A percentile compares a stretch with the other conserved stretches of the same genome.
phyloP scores from a whole-genome alignment of 1,140 invertebrate genomes.

The Druon quercuslanigerum region DNA sequence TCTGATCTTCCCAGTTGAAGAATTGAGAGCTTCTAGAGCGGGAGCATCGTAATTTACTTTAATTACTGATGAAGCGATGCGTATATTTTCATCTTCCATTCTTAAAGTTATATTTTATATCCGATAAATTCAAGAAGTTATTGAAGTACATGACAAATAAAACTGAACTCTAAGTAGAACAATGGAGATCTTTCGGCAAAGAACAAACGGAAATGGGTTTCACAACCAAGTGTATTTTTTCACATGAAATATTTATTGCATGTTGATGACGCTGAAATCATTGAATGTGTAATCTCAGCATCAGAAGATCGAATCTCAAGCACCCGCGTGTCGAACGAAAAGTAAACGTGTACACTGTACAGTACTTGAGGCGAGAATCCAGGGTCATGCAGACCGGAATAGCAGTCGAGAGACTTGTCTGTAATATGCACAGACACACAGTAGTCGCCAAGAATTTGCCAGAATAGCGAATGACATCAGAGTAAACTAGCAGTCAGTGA shows the following conservation, averaged over 20 bases:
- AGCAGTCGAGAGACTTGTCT: constrained; percentile 31
- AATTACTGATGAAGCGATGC: too few relatives aligned
- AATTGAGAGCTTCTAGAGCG: too few relatives aligned
- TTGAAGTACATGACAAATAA: too few relatives aligned
- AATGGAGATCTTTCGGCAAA: too few relatives aligned
- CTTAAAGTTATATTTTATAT: too few relatives aligned
- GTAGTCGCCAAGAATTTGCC: constrained; percentile 10
- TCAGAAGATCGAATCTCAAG: constrained; percentile 6
- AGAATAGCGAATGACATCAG: constrained; percentile 64
- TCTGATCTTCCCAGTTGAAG: too few relatives aligned
- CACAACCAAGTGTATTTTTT: neutral
- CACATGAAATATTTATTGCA: constrained; percentile 38
- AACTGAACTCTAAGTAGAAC: too few relatives aligned
- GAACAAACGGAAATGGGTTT: too few relatives aligned
- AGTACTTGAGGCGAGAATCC: constrained; percentile 37
- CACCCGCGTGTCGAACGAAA: constrained; percentile 41
- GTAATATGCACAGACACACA: neutral
- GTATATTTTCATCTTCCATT: too few relatives aligned
- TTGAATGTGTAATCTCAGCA: neutral
- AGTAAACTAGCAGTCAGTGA: neutral
- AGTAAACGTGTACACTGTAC: constrained; percentile 37
- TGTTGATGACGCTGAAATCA: constrained; percentile 32
- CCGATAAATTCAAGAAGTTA: too few relatives aligned
- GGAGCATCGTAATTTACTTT: too few relatives aligned
- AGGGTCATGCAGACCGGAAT: constrained; percentile 51